Evolutionary conservation across 2,888 invertebrate species (phyloP).

Genomic region (Drymonia ruficornis): DNA sequence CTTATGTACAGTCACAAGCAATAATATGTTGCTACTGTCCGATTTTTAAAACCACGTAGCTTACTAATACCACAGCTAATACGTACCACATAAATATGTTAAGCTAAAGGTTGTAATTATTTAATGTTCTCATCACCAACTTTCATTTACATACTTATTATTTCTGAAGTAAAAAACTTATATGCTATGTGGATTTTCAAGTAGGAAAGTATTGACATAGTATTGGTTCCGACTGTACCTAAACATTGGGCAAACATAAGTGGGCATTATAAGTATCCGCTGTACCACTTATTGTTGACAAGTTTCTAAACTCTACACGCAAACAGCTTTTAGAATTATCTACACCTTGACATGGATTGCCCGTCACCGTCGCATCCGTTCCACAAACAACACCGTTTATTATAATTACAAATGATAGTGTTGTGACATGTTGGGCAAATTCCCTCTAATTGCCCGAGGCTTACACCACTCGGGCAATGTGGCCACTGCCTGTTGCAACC

Average conservation of each 20-base stretch:
- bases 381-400: conserved; percentile 25
- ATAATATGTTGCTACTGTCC: no score
- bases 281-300: neutral
- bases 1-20: no score
- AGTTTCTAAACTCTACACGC: neutral
- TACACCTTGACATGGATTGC: neutral
- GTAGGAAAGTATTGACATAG: no score
- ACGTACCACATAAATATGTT: no score
- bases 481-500: conserved; percentile 22
- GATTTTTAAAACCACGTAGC: no score
- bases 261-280: neutral
- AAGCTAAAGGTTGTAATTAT: no score
- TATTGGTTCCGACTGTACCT: no score
- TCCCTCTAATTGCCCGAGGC: conserved; percentile 38
- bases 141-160: no score
- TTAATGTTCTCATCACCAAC: no score
- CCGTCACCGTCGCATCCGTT: conserved; percentile 31
- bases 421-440: conserved; percentile 40
- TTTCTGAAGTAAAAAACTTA: no score
- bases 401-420: conserved; percentile 35
- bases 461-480: conserved; percentile 35
- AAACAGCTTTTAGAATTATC: neutral
- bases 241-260: neutral
- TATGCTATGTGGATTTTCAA: no score
- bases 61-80: no score